Conservation (phyloP, 2,113 vertebrate species). For the Sphyrna mokarran region DNA sequence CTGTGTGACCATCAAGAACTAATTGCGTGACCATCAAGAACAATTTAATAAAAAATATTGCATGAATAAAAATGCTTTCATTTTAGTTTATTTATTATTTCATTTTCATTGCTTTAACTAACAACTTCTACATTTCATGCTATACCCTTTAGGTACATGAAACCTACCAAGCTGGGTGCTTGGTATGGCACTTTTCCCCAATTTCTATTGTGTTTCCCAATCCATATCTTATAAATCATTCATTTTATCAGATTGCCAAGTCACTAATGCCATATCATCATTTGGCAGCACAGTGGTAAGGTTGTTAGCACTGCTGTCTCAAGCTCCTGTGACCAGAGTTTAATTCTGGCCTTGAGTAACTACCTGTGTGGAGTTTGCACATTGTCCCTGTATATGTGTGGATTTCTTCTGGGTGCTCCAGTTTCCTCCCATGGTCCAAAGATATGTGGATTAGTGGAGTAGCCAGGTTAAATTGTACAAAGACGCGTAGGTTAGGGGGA, state of each 20-base stretch:
- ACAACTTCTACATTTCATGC: not conserved
- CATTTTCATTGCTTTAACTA: not conserved
- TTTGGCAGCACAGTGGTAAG: too few relatives aligned
- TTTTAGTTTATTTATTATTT: not conserved
- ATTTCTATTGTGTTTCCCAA: not conserved
- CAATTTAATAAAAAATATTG: not conserved
- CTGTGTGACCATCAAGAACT: not conserved
- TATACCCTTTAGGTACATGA: not conserved
- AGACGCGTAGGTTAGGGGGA: too few relatives aligned
- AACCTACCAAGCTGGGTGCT: not conserved
- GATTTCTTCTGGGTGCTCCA: too few relatives aligned
- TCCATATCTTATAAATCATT: not conserved
- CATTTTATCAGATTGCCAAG: not conserved
- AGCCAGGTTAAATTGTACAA: too few relatives aligned
- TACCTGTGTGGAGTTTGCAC: too few relatives aligned
- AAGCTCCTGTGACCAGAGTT: too few relatives aligned
- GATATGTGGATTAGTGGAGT: too few relatives aligned
- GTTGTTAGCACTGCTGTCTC: too few relatives aligned
- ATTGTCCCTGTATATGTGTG: too few relatives aligned
- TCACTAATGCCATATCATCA: not conserved
- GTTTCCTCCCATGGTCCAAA: too few relatives aligned
- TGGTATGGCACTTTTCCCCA: not conserved
- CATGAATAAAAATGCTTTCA: not conserved
- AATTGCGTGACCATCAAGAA: not conserved
- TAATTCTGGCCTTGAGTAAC: too few relatives aligned